These are phyloP conservation scores for rat (Rattus norvegicus) DNA, from an alignment of 2,113 vertebrate species.

Conservation along the genomic window GRCr8 NC_086037.1:46486001-46486500, in stretches of 20 bases:
- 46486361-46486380: neutral
- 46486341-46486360: neutral
- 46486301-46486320: neutral
- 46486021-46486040: neutral
- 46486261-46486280: slow-evolving; percentile 13
- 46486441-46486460: neutral
- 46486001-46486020: neutral
- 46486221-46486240: neutral
- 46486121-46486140: slow-evolving; percentile 26
- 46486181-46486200: neutral
- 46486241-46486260: neutral
- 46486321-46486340: neutral
- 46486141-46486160: slow-evolving; percentile 1
- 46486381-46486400: neutral
- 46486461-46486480: neutral
- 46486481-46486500: neutral
- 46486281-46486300: neutral
- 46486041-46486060: neutral
- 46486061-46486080: neutral
- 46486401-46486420: neutral
- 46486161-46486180: neutral
- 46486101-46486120: neutral
- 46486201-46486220: neutral
- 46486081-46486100: neutral
- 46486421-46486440: slow-evolving; percentile 46